Evolutionary conservation across 2,888 invertebrate species (phyloP), one percentile per base, ranked within the genome.

Genomic region (Carabus problematicus): DNA sequence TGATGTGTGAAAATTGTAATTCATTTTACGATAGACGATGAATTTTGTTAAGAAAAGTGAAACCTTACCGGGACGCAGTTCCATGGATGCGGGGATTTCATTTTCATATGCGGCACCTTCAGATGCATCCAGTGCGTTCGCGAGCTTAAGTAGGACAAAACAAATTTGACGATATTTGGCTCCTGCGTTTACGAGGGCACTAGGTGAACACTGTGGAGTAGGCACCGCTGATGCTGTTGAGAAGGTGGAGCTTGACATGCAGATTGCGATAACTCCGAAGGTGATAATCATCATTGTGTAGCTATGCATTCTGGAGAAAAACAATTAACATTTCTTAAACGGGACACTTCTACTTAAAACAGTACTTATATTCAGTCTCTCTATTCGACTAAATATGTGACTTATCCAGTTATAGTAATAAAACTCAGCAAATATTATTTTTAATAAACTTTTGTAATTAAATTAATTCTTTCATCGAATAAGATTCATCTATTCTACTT

Each of bases 111-210:
- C 29, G 29, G 3, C 29, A 42, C 60, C 67, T 12, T 67, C 67
- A 18, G 60, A 40, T 14, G 40, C 41, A 14, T 66, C 66, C 7
- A 58, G 58, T 9, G 49, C 70, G 67, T 63, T 75, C 74, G 72
- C 75, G 45, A 62, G 71, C 67, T 18, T 72, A 67, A 59, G 54
- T 9, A 74, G 70, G 42, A 73, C 72, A 56, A 74, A 71, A 71
- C 76, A 76, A 14, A 76, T 71, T 54, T 76, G 74, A 8, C 75
- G 75, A 45, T 74, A 71, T 64, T 74, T 74, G 19, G 74, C 70
- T 4, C 75, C 74, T 7, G 74, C 75, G n/a, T 73, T 73, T 19
- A 66, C 29, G 42, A 74, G 59, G 3, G 72, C 68, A 45, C 70
- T 74, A 16, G 73, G 74, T 49, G 72, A 72, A 55, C 75, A 75